phyloP scores from a whole-genome alignment of 1,140 invertebrate genomes.

The Apis dorsata region DNA sequence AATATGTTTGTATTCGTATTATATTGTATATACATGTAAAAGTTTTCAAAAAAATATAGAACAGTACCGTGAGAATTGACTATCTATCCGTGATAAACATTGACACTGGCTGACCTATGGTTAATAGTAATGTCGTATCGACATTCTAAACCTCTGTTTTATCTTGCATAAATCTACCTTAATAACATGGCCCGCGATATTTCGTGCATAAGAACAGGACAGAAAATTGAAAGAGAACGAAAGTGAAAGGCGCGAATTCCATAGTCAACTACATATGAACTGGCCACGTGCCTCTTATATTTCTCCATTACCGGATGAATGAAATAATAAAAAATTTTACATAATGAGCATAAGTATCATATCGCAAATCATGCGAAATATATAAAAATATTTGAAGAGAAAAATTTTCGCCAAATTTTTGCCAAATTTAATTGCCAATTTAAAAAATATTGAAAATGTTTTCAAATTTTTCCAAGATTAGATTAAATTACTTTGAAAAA shows the following conservation, averaged over 20 bases:
- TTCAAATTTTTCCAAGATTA: too few species aligned
- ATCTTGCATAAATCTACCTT: constrained; percentile 48
- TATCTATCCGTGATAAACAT: constrained; percentile 21
- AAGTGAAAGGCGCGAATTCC: constrained; percentile 75
- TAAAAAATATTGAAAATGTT: neutral
- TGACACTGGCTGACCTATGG: constrained; percentile 22
- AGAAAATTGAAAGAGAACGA: constrained; percentile 65
- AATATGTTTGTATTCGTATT: too few species aligned
- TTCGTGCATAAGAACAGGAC: constrained; percentile 34
- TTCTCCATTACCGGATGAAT: neutral
- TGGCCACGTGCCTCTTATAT: constrained; percentile 46
- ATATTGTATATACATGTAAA: neutral
- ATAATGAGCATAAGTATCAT: neutral
- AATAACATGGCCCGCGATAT: constrained; percentile 40
- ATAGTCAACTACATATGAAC: neutral
- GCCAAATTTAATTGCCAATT: neutral
- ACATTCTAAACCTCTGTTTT: constrained; percentile 44
- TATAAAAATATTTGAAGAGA: neutral
- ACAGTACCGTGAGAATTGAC: constrained; percentile 50
- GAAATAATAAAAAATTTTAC: constrained; percentile 4
- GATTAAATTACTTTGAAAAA: too few species aligned
- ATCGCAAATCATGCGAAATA: neutral
- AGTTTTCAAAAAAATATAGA: constrained; percentile 19
- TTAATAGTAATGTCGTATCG: constrained; percentile 38
- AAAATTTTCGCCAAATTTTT: neutral